A percentile compares a stretch with the other conserved stretches of the same genome.
These are phyloP conservation scores for Sinocyclocheilus anophthalmus DNA, from an alignment of 2,113 vertebrate genomes.

Conservation along the genomic window DNA sequence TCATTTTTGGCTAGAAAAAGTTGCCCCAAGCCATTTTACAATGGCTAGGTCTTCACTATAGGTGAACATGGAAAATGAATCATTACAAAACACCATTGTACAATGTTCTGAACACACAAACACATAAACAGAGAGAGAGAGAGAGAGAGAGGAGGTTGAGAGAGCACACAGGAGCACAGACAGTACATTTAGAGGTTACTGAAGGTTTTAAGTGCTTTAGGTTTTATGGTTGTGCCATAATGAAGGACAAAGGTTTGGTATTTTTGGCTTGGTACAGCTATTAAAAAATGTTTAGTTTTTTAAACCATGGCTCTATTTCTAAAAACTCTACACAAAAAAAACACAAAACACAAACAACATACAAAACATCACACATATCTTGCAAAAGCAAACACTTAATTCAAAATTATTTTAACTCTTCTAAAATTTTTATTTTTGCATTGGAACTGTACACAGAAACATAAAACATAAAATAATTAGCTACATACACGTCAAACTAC, in stretches of 20 bases:
- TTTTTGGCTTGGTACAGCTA: not conserved
- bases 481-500: too few species aligned
- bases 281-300: not conserved
- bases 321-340: too few species aligned
- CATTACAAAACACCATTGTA: conserved; percentile 55
- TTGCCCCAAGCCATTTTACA: conserved; percentile 64
- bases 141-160: too few species aligned
- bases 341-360: too few species aligned
- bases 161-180: not conserved
- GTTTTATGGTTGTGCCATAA: not conserved
- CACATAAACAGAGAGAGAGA: not conserved
- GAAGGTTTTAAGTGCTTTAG: not conserved
- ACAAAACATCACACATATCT: too few species aligned
- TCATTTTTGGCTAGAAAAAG: conserved; percentile 62
- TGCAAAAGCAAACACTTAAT: too few species aligned
- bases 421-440: too few species aligned
- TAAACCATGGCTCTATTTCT: too few species aligned
- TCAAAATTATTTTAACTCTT: too few species aligned
- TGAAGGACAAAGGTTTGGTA: not conserved
- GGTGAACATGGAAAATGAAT: conserved; percentile 64
- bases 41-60: conserved; percentile 63
- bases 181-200: not conserved
- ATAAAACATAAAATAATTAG: too few species aligned
- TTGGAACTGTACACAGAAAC: too few species aligned
- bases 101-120: not conserved